Evolutionary conservation across 2,113 vertebrate genomes (phyloP).

Genomic region (Protobothrops mucrosquamatus): DNA sequence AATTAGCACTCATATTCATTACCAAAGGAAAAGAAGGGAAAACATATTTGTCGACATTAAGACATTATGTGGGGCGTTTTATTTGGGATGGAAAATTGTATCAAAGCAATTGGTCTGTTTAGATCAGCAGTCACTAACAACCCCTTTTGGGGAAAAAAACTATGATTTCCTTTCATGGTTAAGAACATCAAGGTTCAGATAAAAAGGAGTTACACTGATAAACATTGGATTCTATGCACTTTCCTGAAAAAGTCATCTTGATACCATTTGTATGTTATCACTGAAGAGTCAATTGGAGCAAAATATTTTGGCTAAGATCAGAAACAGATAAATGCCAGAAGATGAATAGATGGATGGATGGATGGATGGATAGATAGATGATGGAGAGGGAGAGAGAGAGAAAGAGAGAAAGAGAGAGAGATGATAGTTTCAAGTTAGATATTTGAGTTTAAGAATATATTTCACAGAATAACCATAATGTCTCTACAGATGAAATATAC

Average conservation of each 20-base stretch:
- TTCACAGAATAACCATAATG: not conserved
- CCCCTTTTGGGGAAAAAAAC: fast-evolving
- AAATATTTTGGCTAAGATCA: not conserved
- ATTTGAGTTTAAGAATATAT: not conserved
- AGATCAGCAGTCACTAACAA: not conserved
- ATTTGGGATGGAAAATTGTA: not conserved
- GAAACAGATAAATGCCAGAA: not conserved
- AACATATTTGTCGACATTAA: constrained; percentile 13
- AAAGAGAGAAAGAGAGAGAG: not conserved
- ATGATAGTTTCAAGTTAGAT: not conserved
- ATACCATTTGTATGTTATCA: not conserved
- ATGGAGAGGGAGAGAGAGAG: too few relatives aligned
- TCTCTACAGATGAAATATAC: not conserved
- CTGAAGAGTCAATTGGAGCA: not conserved
- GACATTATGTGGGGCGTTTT: constrained; percentile 13
- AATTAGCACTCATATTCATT: constrained; percentile 46
- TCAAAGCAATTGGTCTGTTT: not conserved
- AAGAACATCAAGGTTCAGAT: not conserved
- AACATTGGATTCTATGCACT: not conserved
- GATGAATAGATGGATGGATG: not conserved
- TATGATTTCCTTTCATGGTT: not conserved
- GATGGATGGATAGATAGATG: too few relatives aligned
- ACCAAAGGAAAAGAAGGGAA: constrained; percentile 39
- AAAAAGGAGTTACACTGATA: not conserved
- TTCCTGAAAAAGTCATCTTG: not conserved